Evolutionary conservation across 2,888 invertebrate species (phyloP), one percentile per base, ranked within the genome.

Genomic region (Drosophila ustulata): DNA sequence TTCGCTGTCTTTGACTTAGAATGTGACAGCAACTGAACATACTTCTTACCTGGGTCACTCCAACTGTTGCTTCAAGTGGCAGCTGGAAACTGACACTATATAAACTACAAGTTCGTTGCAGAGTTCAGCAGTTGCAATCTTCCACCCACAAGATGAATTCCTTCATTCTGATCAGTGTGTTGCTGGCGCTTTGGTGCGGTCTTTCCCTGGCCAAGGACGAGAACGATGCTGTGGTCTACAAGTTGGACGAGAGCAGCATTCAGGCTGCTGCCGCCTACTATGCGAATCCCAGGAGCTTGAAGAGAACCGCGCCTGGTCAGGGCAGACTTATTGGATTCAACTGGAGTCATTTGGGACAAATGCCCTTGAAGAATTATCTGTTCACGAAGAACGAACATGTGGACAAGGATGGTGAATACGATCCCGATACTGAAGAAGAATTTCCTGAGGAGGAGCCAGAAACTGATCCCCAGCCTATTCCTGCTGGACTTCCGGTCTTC

Each of bases 81-180:
- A 28, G 23, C 0, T 41, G 32, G 9, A n/a, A 5, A 7, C 4
- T 25, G 41, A 34, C 39, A 56, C 46, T 71, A 68, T 71, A 67
- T 51, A 71, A 73, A 28, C 66, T 39, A 23, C 1, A 3, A 7
- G 9, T n/a, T 8, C 18, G 6, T 52, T 32, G 9, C 26, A 28
- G 11, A 43, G 25, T 11, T 45, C 11, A 53, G 57, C 73, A 77
- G 76, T 76, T 58, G 7, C 25, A 55, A 30, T 53, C 46, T 28
- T 41, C 46, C 43, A 56, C 47, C 56, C 49, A 6, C 50, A 28
- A 66, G 45, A 76, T 76, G 76, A 59, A 53, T 34, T 8, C 43
- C 3, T 58, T 56, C 51, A 25, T 68, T n/a, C 26, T 23, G 7
- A 3, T 69, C 18, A 57, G 63, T 55, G 41, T 77, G 3, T 3